Evolutionary conservation across 2,113 vertebrate genomes (phyloP).

Genomic region (Bombycilla garrulus): DNA sequence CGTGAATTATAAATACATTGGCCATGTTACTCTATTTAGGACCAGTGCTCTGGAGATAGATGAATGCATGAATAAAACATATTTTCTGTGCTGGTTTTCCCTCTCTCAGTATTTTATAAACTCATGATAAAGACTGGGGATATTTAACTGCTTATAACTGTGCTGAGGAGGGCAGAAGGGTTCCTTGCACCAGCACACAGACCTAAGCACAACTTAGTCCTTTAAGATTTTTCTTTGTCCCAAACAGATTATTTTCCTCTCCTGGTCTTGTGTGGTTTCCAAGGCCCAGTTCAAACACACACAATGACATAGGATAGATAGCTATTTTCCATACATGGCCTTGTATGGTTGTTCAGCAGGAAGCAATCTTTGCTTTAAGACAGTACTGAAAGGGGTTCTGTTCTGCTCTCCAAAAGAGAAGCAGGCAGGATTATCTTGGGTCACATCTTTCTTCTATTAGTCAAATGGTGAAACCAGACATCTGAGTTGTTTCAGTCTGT

Average conservation of each 20-base stretch:
- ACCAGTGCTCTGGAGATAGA: background rate
- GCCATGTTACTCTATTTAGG: background rate
- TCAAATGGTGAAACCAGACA: slow-evolving; percentile 34
- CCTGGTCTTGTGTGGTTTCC: background rate
- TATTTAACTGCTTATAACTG: background rate
- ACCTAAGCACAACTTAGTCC: background rate
- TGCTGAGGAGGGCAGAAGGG: background rate
- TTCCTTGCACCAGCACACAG: background rate
- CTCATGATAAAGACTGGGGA: background rate
- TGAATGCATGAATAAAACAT: slow-evolving; percentile 6
- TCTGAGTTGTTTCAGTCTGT: slow-evolving; percentile 40
- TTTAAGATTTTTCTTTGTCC: background rate
- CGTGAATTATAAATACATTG: background rate
- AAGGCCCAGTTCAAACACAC: slow-evolving; percentile 43
- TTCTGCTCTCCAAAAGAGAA: background rate
- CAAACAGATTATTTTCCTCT: slow-evolving; percentile 21
- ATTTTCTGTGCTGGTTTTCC: background rate
- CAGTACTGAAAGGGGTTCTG: slow-evolving; percentile 12
- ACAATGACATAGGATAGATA: slow-evolving; percentile 49
- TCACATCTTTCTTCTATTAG: slow-evolving; percentile 48
- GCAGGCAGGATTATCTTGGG: slow-evolving; percentile 39
- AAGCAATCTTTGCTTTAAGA: slow-evolving; percentile 15
- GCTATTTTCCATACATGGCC: slow-evolving; percentile 51
- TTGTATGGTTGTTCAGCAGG: background rate
- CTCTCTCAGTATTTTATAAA: background rate